Percentiles rank a stretch among this genome's conserved stretches.
Evolutionary conservation across 2,113 vertebrate genomes (phyloP).

Genomic region (Aramus guarauna): DNA sequence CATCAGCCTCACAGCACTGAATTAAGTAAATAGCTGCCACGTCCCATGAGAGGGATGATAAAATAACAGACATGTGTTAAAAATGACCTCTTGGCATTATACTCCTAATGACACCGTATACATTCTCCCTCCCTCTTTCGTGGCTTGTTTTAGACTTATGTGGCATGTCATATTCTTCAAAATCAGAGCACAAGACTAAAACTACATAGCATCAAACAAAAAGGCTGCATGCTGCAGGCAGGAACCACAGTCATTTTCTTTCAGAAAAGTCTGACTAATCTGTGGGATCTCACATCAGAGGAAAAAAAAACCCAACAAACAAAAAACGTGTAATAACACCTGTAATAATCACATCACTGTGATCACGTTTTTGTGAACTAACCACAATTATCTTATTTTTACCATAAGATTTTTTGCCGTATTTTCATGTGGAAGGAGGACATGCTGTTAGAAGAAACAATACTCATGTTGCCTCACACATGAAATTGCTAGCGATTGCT

Average conservation of each 20-base stretch:
- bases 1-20: neutral
- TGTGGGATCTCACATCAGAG: neutral
- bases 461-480: neutral
- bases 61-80: neutral
- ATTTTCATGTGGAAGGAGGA: neutral
- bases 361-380: neutral
- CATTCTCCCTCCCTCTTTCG: neutral
- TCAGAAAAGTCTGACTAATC: neutral
- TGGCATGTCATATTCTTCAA: neutral
- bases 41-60: neutral
- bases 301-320: neutral
- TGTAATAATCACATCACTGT: neutral
- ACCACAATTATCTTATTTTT: neutral
- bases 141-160: neutral
- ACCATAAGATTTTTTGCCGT: neutral
- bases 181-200: neutral
- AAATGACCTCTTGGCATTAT: neutral
- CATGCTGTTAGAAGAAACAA: neutral
- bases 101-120: neutral
- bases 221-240: neutral
- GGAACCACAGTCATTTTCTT: neutral
- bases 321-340: neutral
- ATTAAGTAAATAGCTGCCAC: neutral
- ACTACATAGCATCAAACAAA: neutral
- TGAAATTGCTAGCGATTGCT: neutral